Evolutionary conservation across 1,140 invertebrate genomes (phyloP).

Genomic region (Drosophila insularis): DNA sequence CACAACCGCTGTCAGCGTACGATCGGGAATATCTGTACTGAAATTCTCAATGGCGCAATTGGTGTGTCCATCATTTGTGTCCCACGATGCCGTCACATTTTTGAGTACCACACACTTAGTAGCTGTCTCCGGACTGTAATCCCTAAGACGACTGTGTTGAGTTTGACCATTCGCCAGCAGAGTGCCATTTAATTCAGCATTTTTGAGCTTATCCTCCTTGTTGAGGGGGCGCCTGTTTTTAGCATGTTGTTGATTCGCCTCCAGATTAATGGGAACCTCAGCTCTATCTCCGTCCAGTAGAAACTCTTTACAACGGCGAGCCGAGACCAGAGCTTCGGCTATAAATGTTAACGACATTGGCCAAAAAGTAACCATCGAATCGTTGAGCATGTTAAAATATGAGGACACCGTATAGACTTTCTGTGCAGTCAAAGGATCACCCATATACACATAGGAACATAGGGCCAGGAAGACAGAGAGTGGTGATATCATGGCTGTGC

Average conservation of each 20-base stretch:
- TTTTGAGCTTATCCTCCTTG: slow-evolving; percentile 50
- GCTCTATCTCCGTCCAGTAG: slow-evolving; percentile 68
- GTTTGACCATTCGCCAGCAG: slow-evolving; percentile 42
- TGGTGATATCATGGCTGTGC: slow-evolving; percentile 87
- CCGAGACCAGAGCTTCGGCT: slow-evolving; percentile 86
- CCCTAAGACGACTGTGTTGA: slow-evolving; percentile 42
- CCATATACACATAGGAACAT: slow-evolving; percentile 88
- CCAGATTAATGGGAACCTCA: slow-evolving; percentile 53
- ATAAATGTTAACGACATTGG: slow-evolving; percentile 86
- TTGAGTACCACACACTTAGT: slow-evolving; percentile 82
- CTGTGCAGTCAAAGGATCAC: slow-evolving; percentile 87
- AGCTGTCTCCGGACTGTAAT: slow-evolving; percentile 65
- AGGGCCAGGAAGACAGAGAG: slow-evolving; percentile 91
- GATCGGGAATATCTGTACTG: slow-evolving; percentile 85
- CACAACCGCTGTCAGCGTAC: slow-evolving; percentile 88
- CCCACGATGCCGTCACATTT: slow-evolving; percentile 85
- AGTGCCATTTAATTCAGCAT: slow-evolving; percentile 55
- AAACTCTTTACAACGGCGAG: slow-evolving; percentile 87
- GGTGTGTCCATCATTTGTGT: slow-evolving; percentile 42
- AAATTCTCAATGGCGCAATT: slow-evolving; percentile 83
- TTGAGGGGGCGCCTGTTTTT: slow-evolving; percentile 50
- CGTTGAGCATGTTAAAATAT: slow-evolving; percentile 88
- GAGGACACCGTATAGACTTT: slow-evolving; percentile 90
- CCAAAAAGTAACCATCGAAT: slow-evolving; percentile 89
- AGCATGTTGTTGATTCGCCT: slow-evolving; percentile 30